Base-by-base conservation (phyloP, 2,113 vertebrate species). In the Eurystomus gularis region DNA sequence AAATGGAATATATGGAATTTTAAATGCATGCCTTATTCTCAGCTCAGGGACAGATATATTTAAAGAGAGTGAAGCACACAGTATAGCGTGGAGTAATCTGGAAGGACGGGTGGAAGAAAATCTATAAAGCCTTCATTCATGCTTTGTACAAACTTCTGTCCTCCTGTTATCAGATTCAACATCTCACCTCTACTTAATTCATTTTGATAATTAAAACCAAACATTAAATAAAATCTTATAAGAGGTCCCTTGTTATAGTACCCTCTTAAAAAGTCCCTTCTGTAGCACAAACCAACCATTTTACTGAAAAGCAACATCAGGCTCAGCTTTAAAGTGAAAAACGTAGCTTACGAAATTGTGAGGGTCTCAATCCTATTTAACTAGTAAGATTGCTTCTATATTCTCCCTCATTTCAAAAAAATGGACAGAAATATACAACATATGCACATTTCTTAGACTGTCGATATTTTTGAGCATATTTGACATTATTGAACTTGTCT, bases 141-240 rank as follows among this genome's bases (percentile, higher is more conserved):
- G 75, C 55, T 93, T 87, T 82, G 13, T 26, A 68, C 72, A 87
- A 78, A 55, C 33, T 78, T 75, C 52, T 48, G 58, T 73, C 28
- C 70, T 77, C 39, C 23, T 81, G 60, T 55, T 94, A 95, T 86
- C 93, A 91, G 76, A 92, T 64, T 82, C 57, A 80, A 82, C 76
- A 77, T 29, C 58, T 72, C 71, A 90, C 55, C 46, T 90, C 60
- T 64, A 73, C 37, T 76, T 82, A 62, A 94, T 52, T 65, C 17
- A 82, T 79, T 91, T 76, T 82, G 25, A 80, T 39, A 91, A 73
- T 78, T 88, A 88, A 88, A 95, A 88, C 46, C 48, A 95, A 96
- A 83, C 51, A 81, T 62, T 60, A 80, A 90, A 51, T 72, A 42
- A 83, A 86, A 76, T 42, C 17, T 73, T 60, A 0, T 66, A 80